A percentile compares a stretch with the other conserved stretches of the same genome.
Evolutionary conservation across 2,888 invertebrate genomes (phyloP).

Genomic region (Idaea straminata): DNA sequence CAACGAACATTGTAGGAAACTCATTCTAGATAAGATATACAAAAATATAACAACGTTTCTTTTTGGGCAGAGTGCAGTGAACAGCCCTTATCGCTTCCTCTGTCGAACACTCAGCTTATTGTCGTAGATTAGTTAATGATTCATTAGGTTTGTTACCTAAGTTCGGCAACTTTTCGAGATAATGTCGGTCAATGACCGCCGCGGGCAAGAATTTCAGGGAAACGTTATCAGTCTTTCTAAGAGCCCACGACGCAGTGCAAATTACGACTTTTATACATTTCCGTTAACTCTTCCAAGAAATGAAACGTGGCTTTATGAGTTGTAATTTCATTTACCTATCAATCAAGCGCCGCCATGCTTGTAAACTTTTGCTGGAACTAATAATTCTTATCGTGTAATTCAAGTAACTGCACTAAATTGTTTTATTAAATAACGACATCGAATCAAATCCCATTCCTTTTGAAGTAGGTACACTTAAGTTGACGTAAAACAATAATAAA

Average conservation of each 20-base stretch:
- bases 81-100: slow-evolving; percentile 66
- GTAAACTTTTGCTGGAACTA: background rate
- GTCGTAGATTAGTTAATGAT: slow-evolving; percentile 66
- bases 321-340: background rate
- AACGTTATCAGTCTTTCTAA: slow-evolving; percentile 15
- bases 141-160: slow-evolving; percentile 52
- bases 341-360: background rate
- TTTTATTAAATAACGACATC: background rate
- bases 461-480: slow-evolving; percentile 11
- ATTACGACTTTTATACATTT: slow-evolving; percentile 8
- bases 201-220: slow-evolving; percentile 23
- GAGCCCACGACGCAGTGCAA: slow-evolving; percentile 12
- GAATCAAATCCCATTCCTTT: slow-evolving; percentile 7
- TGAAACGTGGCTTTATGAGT: background rate
- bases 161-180: slow-evolving; percentile 32
- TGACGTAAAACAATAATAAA: slow-evolving; percentile 22
- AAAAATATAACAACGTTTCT: slow-evolving; percentile 53
- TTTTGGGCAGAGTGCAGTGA: slow-evolving; percentile 52
- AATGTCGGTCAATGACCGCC: slow-evolving; percentile 30
- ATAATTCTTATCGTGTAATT: background rate
- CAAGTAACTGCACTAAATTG: background rate
- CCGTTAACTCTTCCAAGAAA: background rate
- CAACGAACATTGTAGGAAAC: slow-evolving; percentile 26
- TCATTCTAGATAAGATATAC: slow-evolving; percentile 52
- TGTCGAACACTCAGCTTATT: slow-evolving; percentile 55